Conservation (phyloP, 2,888 invertebrate species). For the Lysandra bellargus region DNA sequence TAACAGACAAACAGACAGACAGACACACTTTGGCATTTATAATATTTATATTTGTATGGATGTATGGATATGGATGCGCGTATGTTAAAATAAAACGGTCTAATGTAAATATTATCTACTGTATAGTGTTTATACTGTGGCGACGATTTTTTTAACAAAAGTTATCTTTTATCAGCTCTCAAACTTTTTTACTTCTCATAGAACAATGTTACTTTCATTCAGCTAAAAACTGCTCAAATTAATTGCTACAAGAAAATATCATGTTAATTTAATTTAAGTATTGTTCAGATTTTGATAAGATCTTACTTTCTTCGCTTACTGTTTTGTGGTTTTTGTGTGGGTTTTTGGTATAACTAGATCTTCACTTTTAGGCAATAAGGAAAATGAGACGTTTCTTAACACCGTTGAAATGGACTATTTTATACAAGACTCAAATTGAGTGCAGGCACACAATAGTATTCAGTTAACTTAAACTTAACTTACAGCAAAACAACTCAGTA, state of each 20-base stretch:
- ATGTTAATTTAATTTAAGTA: constrained; percentile 7
- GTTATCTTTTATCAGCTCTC: constrained; percentile 8
- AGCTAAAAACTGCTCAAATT: not conserved
- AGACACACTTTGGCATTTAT: too few relatives aligned
- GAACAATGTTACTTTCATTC: constrained; percentile 14
- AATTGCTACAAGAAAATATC: constrained; percentile 18
- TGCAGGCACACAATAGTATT: too few relatives aligned
- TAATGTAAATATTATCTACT: not conserved
- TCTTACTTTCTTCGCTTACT: not conserved
- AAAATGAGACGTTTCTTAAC: too few relatives aligned
- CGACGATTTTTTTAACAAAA: not conserved
- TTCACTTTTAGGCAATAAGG: not conserved
- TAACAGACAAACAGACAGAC: too few relatives aligned
- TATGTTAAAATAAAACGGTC: too few relatives aligned
- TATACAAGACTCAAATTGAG: too few relatives aligned
- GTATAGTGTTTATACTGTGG: not conserved
- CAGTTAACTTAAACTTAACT: too few relatives aligned
- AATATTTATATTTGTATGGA: too few relatives aligned
- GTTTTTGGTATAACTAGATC: too few relatives aligned
- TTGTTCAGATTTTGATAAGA: not conserved
- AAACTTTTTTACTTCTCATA: constrained; percentile 7
- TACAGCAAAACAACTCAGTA: too few relatives aligned
- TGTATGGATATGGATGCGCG: too few relatives aligned
- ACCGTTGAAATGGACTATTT: too few relatives aligned
- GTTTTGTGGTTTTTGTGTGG: not conserved